phyloP scores from a whole-genome alignment of 2,797 vertebrate genomes.

The Anabas testudineus region DNA sequence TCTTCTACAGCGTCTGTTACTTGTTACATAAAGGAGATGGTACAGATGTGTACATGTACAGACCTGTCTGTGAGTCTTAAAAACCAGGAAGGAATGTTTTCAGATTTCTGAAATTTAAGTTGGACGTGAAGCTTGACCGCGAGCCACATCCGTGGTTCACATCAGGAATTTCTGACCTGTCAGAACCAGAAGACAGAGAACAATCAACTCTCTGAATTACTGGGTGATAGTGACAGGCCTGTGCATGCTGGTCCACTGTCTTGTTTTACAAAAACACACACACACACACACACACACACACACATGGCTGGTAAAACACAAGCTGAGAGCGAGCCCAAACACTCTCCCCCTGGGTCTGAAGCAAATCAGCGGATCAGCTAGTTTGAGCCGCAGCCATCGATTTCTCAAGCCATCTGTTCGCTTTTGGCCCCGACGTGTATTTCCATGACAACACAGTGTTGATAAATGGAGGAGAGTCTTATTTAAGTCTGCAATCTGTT shows the following conservation, averaged over 20 bases:
- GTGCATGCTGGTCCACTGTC: slow-evolving; percentile 18
- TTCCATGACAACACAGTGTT: slow-evolving; percentile 73
- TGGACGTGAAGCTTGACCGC: neutral
- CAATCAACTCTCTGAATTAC: neutral
- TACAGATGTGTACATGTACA: too few species aligned
- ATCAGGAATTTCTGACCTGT: slow-evolving; percentile 31
- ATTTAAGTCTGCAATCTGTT: slow-evolving; percentile 74
- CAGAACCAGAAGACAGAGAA: slow-evolving; percentile 14
- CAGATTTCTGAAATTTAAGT: too few species aligned
- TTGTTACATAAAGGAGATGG: too few species aligned
- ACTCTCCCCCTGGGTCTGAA: slow-evolving; percentile 34
- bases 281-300: slow-evolving; percentile 17
- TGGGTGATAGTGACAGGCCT: slow-evolving; percentile 11
- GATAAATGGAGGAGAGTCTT: slow-evolving; percentile 64
- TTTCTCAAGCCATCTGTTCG: slow-evolving; percentile 79
- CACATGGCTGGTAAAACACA: slow-evolving; percentile 15
- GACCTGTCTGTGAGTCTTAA: too few species aligned
- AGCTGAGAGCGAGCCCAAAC: slow-evolving; percentile 43
- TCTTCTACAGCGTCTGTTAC: too few species aligned
- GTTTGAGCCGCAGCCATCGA: slow-evolving; percentile 69
- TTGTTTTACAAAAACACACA: slow-evolving; percentile 20
- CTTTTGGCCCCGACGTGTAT: slow-evolving; percentile 56
- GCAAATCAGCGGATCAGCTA: slow-evolving; percentile 60
- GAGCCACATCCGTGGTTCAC: neutral
- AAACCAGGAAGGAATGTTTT: too few species aligned